A percentile compares a stretch with the other conserved stretches of the same genome.
Evolutionary conservation across 2,888 invertebrate genomes (phyloP).

Genomic region (Ypsolopha scabrella): DNA sequence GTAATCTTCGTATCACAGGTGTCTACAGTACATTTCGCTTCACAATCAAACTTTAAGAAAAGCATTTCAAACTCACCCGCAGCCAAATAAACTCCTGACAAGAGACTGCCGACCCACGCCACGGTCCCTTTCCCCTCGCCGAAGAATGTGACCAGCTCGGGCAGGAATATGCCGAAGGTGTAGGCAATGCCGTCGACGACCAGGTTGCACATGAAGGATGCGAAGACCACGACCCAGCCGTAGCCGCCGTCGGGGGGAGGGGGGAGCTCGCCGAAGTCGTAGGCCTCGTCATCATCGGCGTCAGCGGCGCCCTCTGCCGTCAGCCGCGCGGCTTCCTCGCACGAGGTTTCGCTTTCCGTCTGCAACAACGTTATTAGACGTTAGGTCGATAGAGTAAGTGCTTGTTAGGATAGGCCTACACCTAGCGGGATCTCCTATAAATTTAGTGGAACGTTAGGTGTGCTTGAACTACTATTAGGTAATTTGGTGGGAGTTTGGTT

Average conservation of each 20-base stretch:
- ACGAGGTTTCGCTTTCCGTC: constrained; percentile 90
- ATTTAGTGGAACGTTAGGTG: too few relatives aligned
- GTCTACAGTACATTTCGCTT: too few relatives aligned
- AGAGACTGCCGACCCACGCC: constrained; percentile 94
- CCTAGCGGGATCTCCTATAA: too few relatives aligned
- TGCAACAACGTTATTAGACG: constrained; percentile 36
- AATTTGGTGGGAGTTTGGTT: too few relatives aligned
- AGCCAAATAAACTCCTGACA: constrained; percentile 95
- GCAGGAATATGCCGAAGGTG: constrained; percentile 94
- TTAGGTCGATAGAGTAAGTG: too few relatives aligned
- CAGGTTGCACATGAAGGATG: constrained; percentile 97
- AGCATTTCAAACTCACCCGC: constrained; percentile 74
- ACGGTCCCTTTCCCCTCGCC: constrained; percentile 88
- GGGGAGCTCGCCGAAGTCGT: constrained; percentile 82
- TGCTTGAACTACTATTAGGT: too few relatives aligned
- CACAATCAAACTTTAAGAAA: background rate
- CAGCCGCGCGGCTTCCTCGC: constrained; percentile 85
- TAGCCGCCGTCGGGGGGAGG: constrained; percentile 93
- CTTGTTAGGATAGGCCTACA: too few relatives aligned
- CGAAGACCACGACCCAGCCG: constrained; percentile 94
- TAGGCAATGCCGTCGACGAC: constrained; percentile 99
- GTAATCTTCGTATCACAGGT: too few relatives aligned
- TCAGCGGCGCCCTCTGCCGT: constrained; percentile 75
- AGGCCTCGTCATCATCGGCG: constrained; percentile 73
- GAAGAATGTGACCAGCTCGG: constrained; percentile 84